Percentiles rank a stretch among this genome's conserved stretches.
Conservation (phyloP, 2,113 vertebrate genomes). For the Lophius piscatorius region DNA sequence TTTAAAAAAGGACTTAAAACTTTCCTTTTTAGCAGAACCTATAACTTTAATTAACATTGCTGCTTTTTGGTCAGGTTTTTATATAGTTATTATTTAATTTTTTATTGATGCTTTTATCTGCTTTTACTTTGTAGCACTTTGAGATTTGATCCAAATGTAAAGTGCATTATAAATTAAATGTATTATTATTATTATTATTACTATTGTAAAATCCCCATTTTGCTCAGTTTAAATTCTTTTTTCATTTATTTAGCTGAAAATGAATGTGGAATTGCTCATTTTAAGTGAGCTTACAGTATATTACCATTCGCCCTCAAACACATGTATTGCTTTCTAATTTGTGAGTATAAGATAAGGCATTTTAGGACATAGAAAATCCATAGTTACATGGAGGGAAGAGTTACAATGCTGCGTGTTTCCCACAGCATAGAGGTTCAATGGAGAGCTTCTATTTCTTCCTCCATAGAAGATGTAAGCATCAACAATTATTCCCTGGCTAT, state of each 20-base stretch:
- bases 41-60: too few species aligned
- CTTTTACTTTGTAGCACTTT: too few species aligned
- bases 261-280: background rate
- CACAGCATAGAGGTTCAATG: constrained; percentile 18
- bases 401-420: constrained; percentile 39
- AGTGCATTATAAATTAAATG: too few species aligned
- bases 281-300: constrained; percentile 14
- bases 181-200: too few species aligned
- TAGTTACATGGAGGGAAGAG: constrained; percentile 13
- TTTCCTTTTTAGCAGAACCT: too few species aligned
- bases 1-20: too few species aligned
- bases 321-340: constrained; percentile 43
- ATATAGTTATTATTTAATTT: too few species aligned
- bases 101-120: too few species aligned
- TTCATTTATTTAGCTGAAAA: background rate
- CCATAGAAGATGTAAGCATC: constrained; percentile 90
- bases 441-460: constrained; percentile 77
- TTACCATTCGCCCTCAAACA: constrained; percentile 6
- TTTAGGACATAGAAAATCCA: constrained; percentile 26
- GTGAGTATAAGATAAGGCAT: constrained; percentile 27
- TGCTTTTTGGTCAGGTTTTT: too few species aligned
- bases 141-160: too few species aligned
- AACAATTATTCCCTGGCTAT: constrained; percentile 79
- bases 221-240: background rate
- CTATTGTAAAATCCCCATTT: too few species aligned